Percentiles rank a stretch among this genome's conserved stretches.
Evolutionary conservation across 53 echinoderm and acorn worm species (phyloP).

Genomic region (Echinarachnius parma): DNA sequence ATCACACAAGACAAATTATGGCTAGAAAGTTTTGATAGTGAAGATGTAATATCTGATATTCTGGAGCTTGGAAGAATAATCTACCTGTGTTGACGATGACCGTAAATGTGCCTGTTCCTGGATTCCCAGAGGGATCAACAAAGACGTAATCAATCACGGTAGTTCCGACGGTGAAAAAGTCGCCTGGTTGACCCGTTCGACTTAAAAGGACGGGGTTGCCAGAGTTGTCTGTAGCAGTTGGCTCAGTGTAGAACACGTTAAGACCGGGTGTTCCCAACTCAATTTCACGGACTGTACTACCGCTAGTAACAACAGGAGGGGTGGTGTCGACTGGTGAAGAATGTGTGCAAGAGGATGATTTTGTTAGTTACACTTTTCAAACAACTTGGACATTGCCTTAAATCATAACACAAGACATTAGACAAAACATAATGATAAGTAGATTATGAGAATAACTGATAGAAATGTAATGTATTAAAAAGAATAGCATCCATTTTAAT

Average conservation of each 20-base stretch:
- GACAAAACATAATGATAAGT: too few relatives aligned
- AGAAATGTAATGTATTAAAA: too few relatives aligned
- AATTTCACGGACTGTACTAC: background rate
- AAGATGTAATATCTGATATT: too few relatives aligned
- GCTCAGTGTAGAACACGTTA: background rate
- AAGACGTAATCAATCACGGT: background rate
- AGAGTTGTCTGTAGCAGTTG: background rate
- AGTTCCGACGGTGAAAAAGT: background rate
- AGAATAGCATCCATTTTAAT: too few relatives aligned
- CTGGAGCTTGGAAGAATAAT: too few relatives aligned
- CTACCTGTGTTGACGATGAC: background rate
- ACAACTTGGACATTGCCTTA: too few relatives aligned
- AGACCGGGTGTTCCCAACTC: background rate
- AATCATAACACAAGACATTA: too few relatives aligned
- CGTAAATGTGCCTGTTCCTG: background rate
- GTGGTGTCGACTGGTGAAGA: slow-evolving; percentile 11
- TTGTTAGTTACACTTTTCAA: too few relatives aligned
- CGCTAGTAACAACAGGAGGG: background rate
- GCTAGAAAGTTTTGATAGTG: too few relatives aligned
- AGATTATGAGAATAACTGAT: too few relatives aligned
- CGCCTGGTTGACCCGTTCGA: background rate
- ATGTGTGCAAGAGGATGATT: too few relatives aligned
- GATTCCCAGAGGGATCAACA: background rate
- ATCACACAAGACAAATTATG: too few relatives aligned
- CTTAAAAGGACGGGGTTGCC: background rate